These are phyloP conservation scores for Sigmodon hispidus DNA, from an alignment of 2,113 vertebrate genomes.

Conservation along the genomic window DNA sequence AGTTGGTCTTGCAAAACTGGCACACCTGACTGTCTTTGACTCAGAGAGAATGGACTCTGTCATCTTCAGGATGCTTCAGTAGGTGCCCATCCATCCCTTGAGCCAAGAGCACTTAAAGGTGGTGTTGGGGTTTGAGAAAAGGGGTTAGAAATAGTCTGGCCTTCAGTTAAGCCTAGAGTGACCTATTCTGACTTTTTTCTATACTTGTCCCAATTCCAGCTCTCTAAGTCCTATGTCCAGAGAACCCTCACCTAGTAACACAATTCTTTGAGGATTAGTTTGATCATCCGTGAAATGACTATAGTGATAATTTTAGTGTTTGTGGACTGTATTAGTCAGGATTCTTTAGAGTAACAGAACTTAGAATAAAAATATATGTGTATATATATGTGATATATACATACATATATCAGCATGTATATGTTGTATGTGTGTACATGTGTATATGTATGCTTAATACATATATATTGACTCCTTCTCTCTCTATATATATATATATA, in stretches of 20 bases:
- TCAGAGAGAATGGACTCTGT: background rate
- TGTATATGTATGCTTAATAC: no score
- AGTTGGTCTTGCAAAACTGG: background rate
- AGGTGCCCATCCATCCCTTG: background rate
- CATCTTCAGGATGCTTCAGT: background rate
- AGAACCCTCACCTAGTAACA: background rate
- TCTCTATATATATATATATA: background rate
- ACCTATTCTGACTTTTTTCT: background rate
- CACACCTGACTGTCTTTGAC: conserved; percentile 33
- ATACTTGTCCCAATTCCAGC: background rate
- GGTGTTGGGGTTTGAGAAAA: background rate
- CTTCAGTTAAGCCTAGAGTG: background rate
- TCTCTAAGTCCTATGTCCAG: background rate
- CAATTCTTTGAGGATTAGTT: background rate
- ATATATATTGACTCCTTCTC: no score
- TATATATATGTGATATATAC: background rate
- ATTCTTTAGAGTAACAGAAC: background rate
- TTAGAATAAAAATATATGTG: background rate
- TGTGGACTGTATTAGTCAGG: background rate
- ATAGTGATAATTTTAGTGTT: background rate
- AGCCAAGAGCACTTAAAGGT: background rate
- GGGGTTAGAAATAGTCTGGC: background rate
- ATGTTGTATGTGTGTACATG: no score
- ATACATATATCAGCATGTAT: no score
- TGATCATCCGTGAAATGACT: background rate